These are phyloP conservation scores for Eupithecia dodoneata DNA, from an alignment of 2,888 invertebrate species.

Conservation along the genomic window DNA sequence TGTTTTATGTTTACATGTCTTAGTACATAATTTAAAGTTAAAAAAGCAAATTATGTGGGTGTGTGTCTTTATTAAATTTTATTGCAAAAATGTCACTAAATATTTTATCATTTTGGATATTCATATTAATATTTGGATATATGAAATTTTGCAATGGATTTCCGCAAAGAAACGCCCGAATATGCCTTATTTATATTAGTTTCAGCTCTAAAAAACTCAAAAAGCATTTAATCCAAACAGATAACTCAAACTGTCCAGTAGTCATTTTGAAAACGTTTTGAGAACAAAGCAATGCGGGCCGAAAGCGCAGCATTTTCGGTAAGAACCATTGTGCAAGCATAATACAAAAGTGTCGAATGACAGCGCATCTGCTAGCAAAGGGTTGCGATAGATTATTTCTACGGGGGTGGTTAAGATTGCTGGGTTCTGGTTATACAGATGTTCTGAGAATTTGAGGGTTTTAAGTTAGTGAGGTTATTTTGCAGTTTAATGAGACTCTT, in stretches of 20 bases:
- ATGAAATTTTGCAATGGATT: too few species aligned
- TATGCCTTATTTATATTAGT: too few species aligned
- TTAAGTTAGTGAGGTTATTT: constrained; percentile 22
- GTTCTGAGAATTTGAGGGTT: constrained; percentile 57
- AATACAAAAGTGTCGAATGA: constrained; percentile 85
- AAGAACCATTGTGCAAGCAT: constrained; percentile 83
- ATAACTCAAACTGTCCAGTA: constrained; percentile 32
- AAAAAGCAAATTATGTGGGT: background rate
- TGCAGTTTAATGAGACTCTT: background rate
- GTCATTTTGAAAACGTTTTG: constrained; percentile 45
- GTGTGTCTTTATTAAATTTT: background rate
- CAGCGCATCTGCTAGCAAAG: constrained; percentile 84
- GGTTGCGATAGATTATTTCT: constrained; percentile 84
- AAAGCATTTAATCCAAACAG: background rate
- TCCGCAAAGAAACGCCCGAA: too few species aligned
- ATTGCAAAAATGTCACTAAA: background rate
- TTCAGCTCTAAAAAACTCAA: background rate
- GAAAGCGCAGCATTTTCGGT: constrained; percentile 81
- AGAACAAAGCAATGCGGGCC: constrained; percentile 78
- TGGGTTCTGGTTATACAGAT: constrained; percentile 77
- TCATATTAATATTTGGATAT: too few species aligned
- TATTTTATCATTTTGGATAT: too few species aligned
- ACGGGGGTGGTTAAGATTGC: constrained; percentile 80
- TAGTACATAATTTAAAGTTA: background rate
- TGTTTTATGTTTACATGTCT: too few species aligned